Evolutionary conservation across 30 jellyfish, hydroid and myxozoan species (phyloP), one percentile per base, ranked within the genome.

Genomic region (Pseudorhiza aurosa): DNA sequence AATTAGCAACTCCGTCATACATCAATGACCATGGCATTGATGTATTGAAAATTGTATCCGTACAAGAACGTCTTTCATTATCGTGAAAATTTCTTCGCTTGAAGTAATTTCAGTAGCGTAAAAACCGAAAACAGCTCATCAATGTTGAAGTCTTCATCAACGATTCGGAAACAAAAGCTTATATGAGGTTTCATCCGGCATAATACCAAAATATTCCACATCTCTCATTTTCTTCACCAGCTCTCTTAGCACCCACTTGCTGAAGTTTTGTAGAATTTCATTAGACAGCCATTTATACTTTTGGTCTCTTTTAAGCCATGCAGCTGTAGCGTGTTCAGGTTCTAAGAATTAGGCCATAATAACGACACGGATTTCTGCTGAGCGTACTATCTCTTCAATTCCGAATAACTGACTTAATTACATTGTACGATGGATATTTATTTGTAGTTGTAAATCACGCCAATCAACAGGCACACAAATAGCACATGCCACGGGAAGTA

Each of bases 181-280:
- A 75, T 75, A 57, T 75, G 88, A 10, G 11, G 39, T 50, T 73
- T 73, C 73, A 71, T 71, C 63, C 47, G 25, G 47, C 73, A 71
- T 71, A 40, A 71, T 46, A 19, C 85, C 85, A 71, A 71, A 71
- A 46, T 71, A 71, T 22, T 71, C 49, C 50, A 46, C 85, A 26
- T 71, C 85, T 40, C 46, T 43, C 49, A 71, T 77, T 71, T 71
- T 40, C 73, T 71, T 71, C 85, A 46, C 53, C 50, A 59, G 49
- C 72, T 46, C 73, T 40, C 73, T 71, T 28, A 40, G 73, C 63
- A 71, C 72, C 55, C 55, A 8, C 17, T 51, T 75, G 63, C 79
- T 75, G 78, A 51, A 53, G 88, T 56, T 78, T 57, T 75, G 88
- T 12, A 75, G 88, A 56, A 56, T 75, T 39, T 75, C 88, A 75